phyloP scores from a whole-genome alignment of 1,140 invertebrate species.

The Berghia stephanieae region DNA sequence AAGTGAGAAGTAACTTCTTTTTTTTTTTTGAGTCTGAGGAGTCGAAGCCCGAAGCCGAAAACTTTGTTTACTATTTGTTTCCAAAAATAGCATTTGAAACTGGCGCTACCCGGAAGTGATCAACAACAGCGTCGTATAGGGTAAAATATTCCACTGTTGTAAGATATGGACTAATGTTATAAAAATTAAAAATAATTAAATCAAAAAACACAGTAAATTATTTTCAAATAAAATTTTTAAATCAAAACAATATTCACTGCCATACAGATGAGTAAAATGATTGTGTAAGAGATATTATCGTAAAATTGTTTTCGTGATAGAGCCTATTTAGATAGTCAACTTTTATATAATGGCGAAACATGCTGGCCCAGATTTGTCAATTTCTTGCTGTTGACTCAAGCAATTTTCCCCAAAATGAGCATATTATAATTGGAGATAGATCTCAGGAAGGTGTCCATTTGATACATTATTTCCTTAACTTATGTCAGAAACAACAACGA shows the following conservation, averaged over 20 bases:
- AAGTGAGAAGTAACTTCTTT: too few relatives aligned
- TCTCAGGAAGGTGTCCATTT: conserved; percentile 21
- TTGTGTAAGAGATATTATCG: too few relatives aligned
- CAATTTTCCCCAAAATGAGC: conserved; percentile 21
- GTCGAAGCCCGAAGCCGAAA: too few relatives aligned
- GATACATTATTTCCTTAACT: conserved; percentile 29
- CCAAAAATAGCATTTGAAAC: conserved; percentile 8
- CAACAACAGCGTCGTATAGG: too few relatives aligned
- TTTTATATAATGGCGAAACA: conserved; percentile 31
- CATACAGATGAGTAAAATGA: too few relatives aligned
- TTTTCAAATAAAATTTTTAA: neutral
- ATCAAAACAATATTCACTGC: neutral
- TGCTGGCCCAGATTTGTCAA: conserved; percentile 35
- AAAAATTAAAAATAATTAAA: neutral
- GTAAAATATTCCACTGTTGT: too few relatives aligned
- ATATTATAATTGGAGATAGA: conserved; percentile 14
- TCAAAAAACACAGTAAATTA: neutral
- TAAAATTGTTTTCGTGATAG: too few relatives aligned
- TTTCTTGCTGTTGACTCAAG: conserved; percentile 35
- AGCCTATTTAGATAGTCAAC: too few relatives aligned
- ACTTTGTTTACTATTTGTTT: too few relatives aligned
- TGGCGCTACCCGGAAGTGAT: conserved; percentile 24
- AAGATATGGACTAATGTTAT: conserved; percentile 16
- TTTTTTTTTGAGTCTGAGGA: too few relatives aligned
- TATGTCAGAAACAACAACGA: conserved; percentile 25